phyloP scores from a whole-genome alignment of 2,797 vertebrate species.

The Gadopsis bispinosus region DNA sequence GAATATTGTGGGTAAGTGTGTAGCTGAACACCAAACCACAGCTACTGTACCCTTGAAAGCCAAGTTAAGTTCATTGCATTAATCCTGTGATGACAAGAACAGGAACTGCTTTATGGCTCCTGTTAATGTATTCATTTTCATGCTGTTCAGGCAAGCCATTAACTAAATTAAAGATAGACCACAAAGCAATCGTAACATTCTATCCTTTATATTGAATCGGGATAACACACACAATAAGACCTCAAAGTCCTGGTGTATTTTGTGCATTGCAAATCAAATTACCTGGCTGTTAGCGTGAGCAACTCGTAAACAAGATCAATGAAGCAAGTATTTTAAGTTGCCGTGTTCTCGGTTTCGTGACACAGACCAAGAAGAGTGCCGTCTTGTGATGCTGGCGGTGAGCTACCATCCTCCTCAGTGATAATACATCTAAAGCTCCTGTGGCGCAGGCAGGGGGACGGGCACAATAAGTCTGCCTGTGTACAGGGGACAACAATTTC shows the following conservation, averaged over 20 bases:
- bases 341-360: slow-evolving; percentile 17
- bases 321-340: slow-evolving; percentile 19
- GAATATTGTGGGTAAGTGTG: slow-evolving; percentile 42
- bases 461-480: slow-evolving; percentile 72
- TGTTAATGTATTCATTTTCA: slow-evolving; percentile 42
- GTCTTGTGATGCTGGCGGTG: slow-evolving; percentile 49
- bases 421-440: slow-evolving; percentile 47
- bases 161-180: slow-evolving; percentile 11
- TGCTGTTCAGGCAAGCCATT: slow-evolving; percentile 38
- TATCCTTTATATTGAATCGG: neutral
- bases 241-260: neutral
- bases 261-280: slow-evolving; percentile 12
- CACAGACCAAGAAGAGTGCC: neutral
- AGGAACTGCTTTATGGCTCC: slow-evolving; percentile 46
- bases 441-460: slow-evolving; percentile 27
- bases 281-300: neutral
- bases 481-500: slow-evolving; percentile 70
- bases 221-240: neutral
- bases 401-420: slow-evolving; percentile 39
- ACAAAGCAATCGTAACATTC: neutral
- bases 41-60: slow-evolving; percentile 49
- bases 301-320: slow-evolving; percentile 20
- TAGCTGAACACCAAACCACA: slow-evolving; percentile 41
- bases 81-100: slow-evolving; percentile 52
- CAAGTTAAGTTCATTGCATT: slow-evolving; percentile 8